Evolutionary conservation across 2,113 vertebrate genomes (phyloP), one percentile per base, ranked within the genome.

Genomic region (Oplegnathus fasciatus): DNA sequence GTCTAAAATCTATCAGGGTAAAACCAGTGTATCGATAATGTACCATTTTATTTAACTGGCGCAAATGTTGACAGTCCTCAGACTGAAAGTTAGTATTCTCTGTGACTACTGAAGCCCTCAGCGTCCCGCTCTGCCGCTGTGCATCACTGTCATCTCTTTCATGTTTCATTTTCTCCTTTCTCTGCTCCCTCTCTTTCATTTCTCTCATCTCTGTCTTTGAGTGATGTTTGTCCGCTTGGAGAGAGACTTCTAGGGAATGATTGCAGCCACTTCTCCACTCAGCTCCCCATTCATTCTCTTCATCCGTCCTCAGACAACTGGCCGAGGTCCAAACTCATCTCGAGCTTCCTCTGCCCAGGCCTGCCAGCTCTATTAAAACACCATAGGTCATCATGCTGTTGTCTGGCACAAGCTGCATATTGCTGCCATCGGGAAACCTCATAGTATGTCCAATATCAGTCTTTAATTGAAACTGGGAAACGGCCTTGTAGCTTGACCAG

Each of bases 281-380:
- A 48, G 82, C 85, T 82, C 85, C 75, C 84, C 81, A 86, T 91
- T 89, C 83, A 88, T 89, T 85, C 86, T 68, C 82, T 75, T 83
- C 86, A 86, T 88, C 60, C 24, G 77, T 84, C 75, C 82, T 87
- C 83, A 76, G 89, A 86, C 83, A 74, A 60, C 50, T 93, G 93
- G 92, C 83, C 1, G 0, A 14, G 40, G 69, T 74, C 88, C 93
- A 92, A 30, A 60, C 84, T 89, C 89, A 82, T 91, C 90, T 86
- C 78, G 2, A 68, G 44, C 90, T 78, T 54, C 70, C 72, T 74
- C 37, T 70, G 67, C 79, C 74, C 48, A 24, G 50, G 69, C 62
- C 83, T 83, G 82, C 92, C 87, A 86, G 85, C 89, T 75, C 89
- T 75, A 86, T 90, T 93, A 87, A 87, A 91, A 71, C 87, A 82